Conservation (phyloP, 2,797 vertebrate species). For the Salarias fasciatus region DNA sequence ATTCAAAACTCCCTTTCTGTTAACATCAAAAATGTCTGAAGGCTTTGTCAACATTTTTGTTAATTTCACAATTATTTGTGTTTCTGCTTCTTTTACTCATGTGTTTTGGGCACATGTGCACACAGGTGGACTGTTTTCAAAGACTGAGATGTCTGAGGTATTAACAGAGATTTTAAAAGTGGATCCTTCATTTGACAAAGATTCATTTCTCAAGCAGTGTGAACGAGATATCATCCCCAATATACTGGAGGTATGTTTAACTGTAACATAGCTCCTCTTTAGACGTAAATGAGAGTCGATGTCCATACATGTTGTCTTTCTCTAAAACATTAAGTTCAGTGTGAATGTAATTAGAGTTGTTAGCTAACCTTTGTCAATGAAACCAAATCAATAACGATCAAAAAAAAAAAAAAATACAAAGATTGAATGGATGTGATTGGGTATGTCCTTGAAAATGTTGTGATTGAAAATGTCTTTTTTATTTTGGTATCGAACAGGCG, state of each 20-base stretch:
- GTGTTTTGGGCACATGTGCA: not conserved
- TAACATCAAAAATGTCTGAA: too few relatives aligned
- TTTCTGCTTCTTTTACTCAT: not conserved
- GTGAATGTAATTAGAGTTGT: not conserved
- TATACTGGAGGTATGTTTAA: conserved; percentile 87
- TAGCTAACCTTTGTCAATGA: not conserved
- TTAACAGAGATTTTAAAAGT: conserved; percentile 93
- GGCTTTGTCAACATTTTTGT: too few relatives aligned
- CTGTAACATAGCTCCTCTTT: not conserved
- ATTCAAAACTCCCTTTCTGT: too few relatives aligned
- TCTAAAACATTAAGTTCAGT: not conserved
- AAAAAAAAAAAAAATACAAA: too few relatives aligned
- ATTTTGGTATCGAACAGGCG: conserved; percentile 79
- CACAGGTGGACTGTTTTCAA: conserved; percentile 94
- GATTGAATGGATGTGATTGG: too few relatives aligned
- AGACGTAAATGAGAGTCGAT: not conserved
- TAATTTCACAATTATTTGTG: too few relatives aligned
- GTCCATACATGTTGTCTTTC: not conserved
- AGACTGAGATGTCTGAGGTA: conserved; percentile 97
- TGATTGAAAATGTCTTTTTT: conserved; percentile 1
- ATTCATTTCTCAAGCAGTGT: conserved; percentile 91
- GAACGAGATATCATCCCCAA: conserved; percentile 95
- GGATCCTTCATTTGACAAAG: conserved; percentile 94
- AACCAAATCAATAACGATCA: not conserved
- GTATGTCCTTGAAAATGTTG: not conserved